A percentile compares a stretch with the other conserved stretches of the same genome.
Evolutionary conservation across 2,888 invertebrate genomes (phyloP).

Genomic region (Folsomia candida): DNA sequence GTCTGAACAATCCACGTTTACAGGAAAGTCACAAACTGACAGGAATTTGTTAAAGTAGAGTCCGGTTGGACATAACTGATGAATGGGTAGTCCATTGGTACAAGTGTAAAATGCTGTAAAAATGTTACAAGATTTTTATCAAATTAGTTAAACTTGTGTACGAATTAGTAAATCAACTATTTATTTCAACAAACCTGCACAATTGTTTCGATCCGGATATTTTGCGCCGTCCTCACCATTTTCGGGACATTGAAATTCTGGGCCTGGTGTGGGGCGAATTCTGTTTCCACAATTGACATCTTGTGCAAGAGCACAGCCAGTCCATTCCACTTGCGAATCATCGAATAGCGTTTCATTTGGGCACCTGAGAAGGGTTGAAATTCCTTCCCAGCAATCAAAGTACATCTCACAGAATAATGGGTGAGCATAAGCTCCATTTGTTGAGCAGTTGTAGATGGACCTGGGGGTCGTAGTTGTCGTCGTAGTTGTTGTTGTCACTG

Average conservation of each 20-base stretch:
- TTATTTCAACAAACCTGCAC: background rate
- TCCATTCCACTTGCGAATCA: background rate
- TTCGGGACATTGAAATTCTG: background rate
- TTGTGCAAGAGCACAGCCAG: background rate
- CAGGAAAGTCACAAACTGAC: conserved; percentile 1
- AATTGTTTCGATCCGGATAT: conserved; percentile 3
- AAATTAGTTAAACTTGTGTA: too few species aligned
- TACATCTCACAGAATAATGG: conserved; percentile 5
- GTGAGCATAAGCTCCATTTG: conserved; percentile 5
- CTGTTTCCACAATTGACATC: background rate
- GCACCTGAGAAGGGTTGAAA: background rate
- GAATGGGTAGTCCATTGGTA: background rate
- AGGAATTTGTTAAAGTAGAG: background rate
- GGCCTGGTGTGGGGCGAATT: background rate
- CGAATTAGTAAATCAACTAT: too few species aligned
- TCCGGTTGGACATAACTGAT: background rate
- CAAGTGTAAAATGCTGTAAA: background rate
- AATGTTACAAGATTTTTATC: too few species aligned
- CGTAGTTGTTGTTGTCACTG: background rate
- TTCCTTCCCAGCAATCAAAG: conserved; percentile 7
- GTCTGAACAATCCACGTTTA: conserved; percentile 13
- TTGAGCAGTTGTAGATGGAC: background rate
- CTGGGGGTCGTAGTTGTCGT: background rate
- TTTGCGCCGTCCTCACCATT: background rate
- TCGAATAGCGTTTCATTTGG: background rate